phyloP scores from a whole-genome alignment of 2,888 invertebrate genomes.

The Nephrotoma guestfalica region DNA sequence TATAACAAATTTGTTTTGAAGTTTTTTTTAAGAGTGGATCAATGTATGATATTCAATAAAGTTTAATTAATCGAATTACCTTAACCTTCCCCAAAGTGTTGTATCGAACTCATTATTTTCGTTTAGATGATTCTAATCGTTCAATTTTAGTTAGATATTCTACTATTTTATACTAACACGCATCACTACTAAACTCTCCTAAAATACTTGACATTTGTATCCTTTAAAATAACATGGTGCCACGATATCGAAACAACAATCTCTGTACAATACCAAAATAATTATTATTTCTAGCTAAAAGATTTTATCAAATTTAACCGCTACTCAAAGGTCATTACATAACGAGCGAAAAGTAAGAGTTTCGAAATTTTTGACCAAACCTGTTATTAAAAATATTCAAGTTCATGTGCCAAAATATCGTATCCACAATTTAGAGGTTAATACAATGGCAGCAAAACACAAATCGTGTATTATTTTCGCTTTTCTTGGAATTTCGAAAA shows the following conservation, averaged over 20 bases:
- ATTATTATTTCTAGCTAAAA: neutral
- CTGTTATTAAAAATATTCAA: neutral
- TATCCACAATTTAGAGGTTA: neutral
- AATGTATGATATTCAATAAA: neutral
- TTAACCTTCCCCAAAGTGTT: neutral
- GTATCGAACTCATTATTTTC: neutral
- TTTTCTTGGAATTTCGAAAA: neutral
- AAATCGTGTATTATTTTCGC: neutral
- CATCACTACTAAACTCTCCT: neutral
- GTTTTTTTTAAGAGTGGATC: neutral
- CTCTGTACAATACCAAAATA: neutral
- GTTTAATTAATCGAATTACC: neutral
- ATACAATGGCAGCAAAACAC: neutral
- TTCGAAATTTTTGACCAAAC: neutral
- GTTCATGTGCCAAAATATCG: neutral
- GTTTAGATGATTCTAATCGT: neutral
- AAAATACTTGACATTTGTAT: neutral
- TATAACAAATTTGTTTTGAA: neutral
- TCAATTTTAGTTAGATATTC: neutral
- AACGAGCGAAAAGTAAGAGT: neutral
- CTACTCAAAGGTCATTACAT: neutral
- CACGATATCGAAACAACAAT: neutral
- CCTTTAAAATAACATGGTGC: neutral
- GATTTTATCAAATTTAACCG: neutral
- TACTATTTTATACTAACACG: neutral